Evolutionary conservation across 2,113 vertebrate species (phyloP).

Genomic region (Cyphomyrus discorhynchus): DNA sequence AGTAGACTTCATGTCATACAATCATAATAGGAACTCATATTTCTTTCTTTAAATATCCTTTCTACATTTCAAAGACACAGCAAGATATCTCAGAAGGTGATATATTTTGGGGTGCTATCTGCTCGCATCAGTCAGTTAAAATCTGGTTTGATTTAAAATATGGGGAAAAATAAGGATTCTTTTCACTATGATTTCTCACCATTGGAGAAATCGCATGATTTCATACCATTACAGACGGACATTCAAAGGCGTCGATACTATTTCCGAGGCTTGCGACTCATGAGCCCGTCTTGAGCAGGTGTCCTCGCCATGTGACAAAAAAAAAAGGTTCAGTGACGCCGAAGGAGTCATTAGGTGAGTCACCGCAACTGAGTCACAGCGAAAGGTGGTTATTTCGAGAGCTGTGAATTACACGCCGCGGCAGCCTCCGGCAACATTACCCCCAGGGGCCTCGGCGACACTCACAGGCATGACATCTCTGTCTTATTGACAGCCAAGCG

Average conservation of each 20-base stretch:
- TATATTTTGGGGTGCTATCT: neutral
- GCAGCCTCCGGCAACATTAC: neutral
- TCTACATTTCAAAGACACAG: neutral
- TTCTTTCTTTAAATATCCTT: neutral
- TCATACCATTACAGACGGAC: neutral
- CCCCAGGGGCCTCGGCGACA: neutral
- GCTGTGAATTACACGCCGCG: neutral
- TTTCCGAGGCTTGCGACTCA: neutral
- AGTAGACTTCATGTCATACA: neutral
- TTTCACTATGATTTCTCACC: neutral
- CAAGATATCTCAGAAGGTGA: neutral
- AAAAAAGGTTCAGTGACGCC: conserved; percentile 16
- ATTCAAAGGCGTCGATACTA: neutral
- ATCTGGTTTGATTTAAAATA: neutral
- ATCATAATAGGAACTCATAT: neutral
- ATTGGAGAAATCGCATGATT: neutral
- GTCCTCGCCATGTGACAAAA: conserved; percentile 1
- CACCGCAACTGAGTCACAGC: conserved; percentile 9
- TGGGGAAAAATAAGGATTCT: too few relatives aligned
- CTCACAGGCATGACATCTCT: conserved; percentile 3
- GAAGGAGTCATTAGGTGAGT: conserved; percentile 11
- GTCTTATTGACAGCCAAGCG: conserved; percentile 1
- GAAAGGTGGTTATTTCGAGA: conserved; percentile 14
- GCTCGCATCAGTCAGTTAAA: neutral
- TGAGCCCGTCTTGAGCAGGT: conserved; percentile 16